Conservation (phyloP, 2,888 invertebrate species). For the Synanthedon andrenaeformis region DNA sequence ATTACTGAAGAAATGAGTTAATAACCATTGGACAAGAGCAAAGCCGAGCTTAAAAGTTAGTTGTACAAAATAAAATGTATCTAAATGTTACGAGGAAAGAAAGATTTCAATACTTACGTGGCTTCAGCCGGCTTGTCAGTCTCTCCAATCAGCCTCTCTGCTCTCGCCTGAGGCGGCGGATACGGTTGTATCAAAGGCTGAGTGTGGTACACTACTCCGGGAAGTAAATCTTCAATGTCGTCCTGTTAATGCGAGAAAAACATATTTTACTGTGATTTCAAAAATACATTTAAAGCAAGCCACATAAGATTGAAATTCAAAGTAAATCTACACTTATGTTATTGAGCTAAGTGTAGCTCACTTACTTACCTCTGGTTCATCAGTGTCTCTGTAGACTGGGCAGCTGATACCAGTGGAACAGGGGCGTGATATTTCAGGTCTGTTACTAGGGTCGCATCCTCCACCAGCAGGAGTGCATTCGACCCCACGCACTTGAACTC, state of each 20-base stretch:
- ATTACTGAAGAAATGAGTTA: no score
- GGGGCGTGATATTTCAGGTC: constrained; percentile 77
- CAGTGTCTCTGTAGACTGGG: constrained; percentile 58
- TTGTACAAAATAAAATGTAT: no score
- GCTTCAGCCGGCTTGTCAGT: constrained; percentile 81
- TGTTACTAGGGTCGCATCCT: constrained; percentile 75
- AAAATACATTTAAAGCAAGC: no score
- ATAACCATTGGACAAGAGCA: no score
- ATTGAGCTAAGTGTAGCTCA: no score
- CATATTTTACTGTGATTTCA: background rate
- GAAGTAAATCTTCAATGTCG: constrained; percentile 69
- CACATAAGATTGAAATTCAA: background rate
- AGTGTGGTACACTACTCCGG: constrained; percentile 72
- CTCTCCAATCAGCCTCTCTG: constrained; percentile 78
- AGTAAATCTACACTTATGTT: no score
- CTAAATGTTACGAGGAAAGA: background rate
- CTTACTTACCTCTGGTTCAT: constrained; percentile 43
- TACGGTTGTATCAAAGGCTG: constrained; percentile 78
- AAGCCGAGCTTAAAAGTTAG: no score
- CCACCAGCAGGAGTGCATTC: constrained; percentile 79
- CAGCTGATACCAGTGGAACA: constrained; percentile 83
- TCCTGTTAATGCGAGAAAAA: constrained; percentile 30
- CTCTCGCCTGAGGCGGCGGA: constrained; percentile 73
- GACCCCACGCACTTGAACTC: constrained; percentile 84
- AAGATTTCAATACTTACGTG: constrained; percentile 72